Conservation (phyloP, 2,888 invertebrate species). For the Melipona beecheii region DNA sequence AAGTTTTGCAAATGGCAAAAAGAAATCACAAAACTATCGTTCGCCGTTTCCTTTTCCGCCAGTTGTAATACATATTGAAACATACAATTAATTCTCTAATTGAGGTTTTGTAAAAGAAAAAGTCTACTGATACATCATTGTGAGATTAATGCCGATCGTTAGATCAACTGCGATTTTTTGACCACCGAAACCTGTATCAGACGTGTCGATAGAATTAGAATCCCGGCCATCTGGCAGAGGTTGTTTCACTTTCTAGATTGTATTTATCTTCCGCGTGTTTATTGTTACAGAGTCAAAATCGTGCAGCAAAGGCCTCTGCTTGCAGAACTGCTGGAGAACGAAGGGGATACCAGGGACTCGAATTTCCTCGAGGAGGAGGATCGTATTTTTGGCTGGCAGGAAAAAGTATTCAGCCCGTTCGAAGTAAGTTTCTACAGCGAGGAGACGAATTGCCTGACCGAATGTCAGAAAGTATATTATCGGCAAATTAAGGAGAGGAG, state of each 20-base stretch:
- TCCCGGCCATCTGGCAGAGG: slow-evolving; percentile 56
- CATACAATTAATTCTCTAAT: background rate
- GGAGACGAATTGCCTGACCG: slow-evolving; percentile 87
- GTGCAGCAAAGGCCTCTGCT: slow-evolving; percentile 80
- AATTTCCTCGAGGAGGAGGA: slow-evolving; percentile 80
- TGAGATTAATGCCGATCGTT: background rate
- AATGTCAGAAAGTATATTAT: slow-evolving; percentile 87
- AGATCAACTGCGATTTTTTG: slow-evolving; percentile 25
- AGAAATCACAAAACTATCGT: background rate
- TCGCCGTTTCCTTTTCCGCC: background rate
- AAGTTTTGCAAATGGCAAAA: background rate
- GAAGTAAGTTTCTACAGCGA: slow-evolving; percentile 88
- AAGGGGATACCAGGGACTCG: slow-evolving; percentile 78
- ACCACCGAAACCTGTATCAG: background rate
- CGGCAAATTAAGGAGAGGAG: slow-evolving; percentile 80
- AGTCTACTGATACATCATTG: background rate
- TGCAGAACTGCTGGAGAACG: slow-evolving; percentile 80
- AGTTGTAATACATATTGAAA: background rate
- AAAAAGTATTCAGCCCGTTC: slow-evolving; percentile 88
- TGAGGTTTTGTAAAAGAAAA: background rate
- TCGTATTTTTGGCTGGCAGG: slow-evolving; percentile 88
- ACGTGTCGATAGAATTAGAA: slow-evolving; percentile 51
- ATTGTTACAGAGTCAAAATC: slow-evolving; percentile 79
- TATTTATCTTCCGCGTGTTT: slow-evolving; percentile 65
- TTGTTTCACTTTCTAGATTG: slow-evolving; percentile 56